Conservation (phyloP, 2,797 vertebrate species). For the Neopelma chrysocephalum region DNA sequence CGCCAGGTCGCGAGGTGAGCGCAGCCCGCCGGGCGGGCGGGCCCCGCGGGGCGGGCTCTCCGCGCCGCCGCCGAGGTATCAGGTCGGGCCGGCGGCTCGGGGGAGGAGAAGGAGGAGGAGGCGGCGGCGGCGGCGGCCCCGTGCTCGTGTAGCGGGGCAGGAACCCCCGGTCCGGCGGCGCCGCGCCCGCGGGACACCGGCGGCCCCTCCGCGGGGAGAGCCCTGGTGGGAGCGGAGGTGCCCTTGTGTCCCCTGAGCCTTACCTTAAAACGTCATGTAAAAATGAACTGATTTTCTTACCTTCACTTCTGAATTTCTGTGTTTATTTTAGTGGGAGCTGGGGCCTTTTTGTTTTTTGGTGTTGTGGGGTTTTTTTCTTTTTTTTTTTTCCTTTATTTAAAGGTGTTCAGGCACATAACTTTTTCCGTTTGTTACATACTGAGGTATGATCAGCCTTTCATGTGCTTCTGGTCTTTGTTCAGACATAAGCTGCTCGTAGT, state of each 20-base stretch:
- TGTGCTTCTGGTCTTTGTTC: conserved; percentile 6
- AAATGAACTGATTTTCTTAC: neutral
- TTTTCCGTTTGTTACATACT: neutral
- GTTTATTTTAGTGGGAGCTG: neutral
- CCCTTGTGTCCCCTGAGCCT: neutral
- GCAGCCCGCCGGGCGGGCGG: neutral
- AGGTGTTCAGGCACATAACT: neutral
- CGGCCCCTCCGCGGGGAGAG: neutral
- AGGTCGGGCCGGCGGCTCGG: neutral
- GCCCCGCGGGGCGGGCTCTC: neutral
- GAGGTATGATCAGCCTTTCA: neutral
- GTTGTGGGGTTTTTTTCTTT: neutral
- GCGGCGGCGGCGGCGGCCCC: neutral
- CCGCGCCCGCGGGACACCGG: neutral
- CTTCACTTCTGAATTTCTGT: neutral
- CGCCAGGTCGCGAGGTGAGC: conserved; percentile 5
- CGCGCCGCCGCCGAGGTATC: neutral
- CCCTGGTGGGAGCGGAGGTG: neutral
- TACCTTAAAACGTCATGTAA: neutral
- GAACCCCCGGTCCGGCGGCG: too few species aligned
- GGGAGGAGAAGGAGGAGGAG: neutral
- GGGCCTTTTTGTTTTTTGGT: too few species aligned
- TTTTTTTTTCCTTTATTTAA: neutral
- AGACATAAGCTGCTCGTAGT: neutral
- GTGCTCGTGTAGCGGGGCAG: neutral